Percentiles rank a stretch among this genome's conserved stretches.
phyloP scores from a whole-genome alignment of 2,113 vertebrate genomes.

The Podiceps cristatus region DNA sequence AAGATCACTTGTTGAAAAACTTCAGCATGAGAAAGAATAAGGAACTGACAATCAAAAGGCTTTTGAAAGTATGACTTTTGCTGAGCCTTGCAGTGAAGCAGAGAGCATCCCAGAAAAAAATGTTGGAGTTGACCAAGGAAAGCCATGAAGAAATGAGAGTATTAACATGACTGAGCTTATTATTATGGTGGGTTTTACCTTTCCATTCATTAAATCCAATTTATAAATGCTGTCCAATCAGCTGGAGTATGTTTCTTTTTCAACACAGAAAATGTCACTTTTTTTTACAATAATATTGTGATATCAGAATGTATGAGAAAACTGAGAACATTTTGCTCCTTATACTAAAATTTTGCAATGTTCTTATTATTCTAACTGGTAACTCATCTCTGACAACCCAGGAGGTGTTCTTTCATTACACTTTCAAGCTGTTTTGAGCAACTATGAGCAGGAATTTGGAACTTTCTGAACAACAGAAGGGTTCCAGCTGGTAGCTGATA shows the following conservation, averaged over 20 bases:
- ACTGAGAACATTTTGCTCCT: background rate
- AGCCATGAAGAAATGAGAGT: accelerated
- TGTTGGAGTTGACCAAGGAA: background rate
- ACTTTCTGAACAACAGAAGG: slow-evolving; percentile 18
- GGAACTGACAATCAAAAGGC: background rate
- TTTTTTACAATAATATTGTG: background rate
- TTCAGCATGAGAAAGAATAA: background rate
- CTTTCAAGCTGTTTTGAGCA: background rate
- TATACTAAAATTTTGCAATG: background rate
- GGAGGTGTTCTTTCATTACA: background rate
- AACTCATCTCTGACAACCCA: background rate
- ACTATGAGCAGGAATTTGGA: background rate
- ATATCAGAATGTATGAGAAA: background rate
- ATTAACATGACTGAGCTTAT: background rate
- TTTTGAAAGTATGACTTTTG: background rate
- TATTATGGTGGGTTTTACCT: background rate
- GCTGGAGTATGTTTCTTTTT: background rate
- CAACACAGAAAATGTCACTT: background rate
- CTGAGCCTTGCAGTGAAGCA: background rate
- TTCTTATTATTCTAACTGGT: background rate
- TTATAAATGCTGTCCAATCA: background rate
- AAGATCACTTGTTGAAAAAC: background rate
- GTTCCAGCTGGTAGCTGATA: background rate
- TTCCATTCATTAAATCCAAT: background rate
- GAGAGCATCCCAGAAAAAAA: background rate